Percentiles rank a stretch among this genome's conserved stretches.
These are phyloP conservation scores for Eptatretus burgeri DNA, from an alignment of 2,113 vertebrate species.

Conservation along the genomic window DNA sequence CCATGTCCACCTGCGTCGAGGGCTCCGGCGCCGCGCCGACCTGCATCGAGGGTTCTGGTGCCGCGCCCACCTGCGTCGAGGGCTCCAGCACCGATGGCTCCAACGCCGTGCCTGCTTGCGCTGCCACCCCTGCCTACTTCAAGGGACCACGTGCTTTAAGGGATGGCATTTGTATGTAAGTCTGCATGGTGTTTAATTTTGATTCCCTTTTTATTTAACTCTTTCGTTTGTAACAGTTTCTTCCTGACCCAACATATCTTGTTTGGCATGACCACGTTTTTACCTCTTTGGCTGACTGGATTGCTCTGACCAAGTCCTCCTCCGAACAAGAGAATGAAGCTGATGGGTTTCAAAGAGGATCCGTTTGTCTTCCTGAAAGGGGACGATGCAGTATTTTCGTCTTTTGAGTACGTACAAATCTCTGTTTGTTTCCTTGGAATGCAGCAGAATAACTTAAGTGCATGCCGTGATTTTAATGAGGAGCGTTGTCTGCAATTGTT, in stretches of 20 bases:
- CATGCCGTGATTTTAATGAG: background rate
- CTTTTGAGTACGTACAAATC: slow-evolving; percentile 43
- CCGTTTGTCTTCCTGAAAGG: slow-evolving; percentile 83
- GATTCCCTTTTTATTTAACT: background rate
- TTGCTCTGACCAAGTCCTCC: slow-evolving; percentile 34
- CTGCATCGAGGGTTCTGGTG: too few species aligned
- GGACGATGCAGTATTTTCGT: slow-evolving; percentile 49
- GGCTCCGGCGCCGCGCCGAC: too few species aligned
- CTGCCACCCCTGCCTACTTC: slow-evolving; percentile 12
- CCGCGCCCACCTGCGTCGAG: too few species aligned
- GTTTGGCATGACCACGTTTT: slow-evolving; percentile 9
- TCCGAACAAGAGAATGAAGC: slow-evolving; percentile 63
- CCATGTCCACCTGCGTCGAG: too few species aligned
- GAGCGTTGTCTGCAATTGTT: background rate
- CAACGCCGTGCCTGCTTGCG: too few species aligned
- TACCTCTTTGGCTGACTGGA: slow-evolving; percentile 5
- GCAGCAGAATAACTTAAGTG: background rate
- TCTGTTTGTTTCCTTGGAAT: background rate
- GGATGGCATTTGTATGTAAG: slow-evolving; percentile 55
- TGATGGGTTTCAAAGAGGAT: slow-evolving; percentile 92
- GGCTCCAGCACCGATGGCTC: too few species aligned
- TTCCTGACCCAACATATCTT: background rate
- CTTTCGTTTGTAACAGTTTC: background rate
- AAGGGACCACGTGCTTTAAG: slow-evolving; percentile 19
- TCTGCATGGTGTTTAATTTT: background rate